phyloP scores from a whole-genome alignment of 2,797 vertebrate genomes.

The Sebastes vulpes region DNA sequence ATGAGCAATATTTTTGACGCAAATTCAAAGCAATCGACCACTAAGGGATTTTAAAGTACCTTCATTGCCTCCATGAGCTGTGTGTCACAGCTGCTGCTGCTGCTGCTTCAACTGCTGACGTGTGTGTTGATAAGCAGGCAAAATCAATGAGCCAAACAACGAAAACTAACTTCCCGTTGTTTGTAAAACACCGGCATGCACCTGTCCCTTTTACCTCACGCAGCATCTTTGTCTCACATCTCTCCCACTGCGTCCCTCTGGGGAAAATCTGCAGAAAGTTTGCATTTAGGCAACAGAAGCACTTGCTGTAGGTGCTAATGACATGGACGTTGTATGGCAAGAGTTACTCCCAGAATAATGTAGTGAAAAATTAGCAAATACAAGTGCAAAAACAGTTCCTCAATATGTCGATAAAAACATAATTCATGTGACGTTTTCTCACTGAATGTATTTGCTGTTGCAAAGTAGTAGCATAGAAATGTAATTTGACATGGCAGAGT shows the following conservation, averaged over 20 bases:
- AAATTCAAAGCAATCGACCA: not conserved
- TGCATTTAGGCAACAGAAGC: not conserved
- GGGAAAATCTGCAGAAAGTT: not conserved
- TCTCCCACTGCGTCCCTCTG: not conserved
- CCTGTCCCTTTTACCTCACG: not conserved
- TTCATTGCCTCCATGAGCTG: not conserved
- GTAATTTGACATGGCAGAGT: not conserved
- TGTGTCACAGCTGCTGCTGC: slow-evolving; percentile 4
- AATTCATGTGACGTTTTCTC: not conserved
- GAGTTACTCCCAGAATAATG: not conserved
- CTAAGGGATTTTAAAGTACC: not conserved
- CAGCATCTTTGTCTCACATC: not conserved
- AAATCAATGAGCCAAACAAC: not conserved
- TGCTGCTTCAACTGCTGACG: not conserved
- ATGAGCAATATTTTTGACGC: not conserved
- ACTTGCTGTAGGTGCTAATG: not conserved
- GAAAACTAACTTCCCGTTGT: not conserved
- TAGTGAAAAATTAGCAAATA: not conserved
- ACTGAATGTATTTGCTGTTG: not conserved
- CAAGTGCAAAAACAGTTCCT: not conserved
- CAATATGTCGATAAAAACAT: not conserved
- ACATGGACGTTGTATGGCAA: not conserved
- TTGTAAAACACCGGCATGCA: not conserved
- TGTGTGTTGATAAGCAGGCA: not conserved
- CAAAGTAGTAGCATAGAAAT: not conserved